Conservation (phyloP, 2,797 vertebrate genomes). For the Chaetophractus vellerosus region DNA sequence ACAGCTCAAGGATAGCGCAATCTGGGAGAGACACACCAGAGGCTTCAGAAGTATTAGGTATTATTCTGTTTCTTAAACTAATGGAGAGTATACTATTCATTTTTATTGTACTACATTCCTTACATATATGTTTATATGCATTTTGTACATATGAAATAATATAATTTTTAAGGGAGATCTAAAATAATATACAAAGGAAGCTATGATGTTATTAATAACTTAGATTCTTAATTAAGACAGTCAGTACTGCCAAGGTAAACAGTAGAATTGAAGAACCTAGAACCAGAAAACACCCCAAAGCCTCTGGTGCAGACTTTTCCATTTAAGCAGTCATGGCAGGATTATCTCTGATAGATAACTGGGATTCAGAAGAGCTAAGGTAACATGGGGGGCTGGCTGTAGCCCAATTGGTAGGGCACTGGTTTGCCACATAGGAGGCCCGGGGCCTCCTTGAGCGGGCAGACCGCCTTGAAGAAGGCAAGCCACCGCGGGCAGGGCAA, state of each 20-base stretch:
- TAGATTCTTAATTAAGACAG: constrained; percentile 11
- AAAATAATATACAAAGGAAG: constrained; percentile 65
- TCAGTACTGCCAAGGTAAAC: not conserved
- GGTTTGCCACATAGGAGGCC: too few relatives aligned
- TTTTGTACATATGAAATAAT: not conserved
- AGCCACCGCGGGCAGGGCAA: too few relatives aligned
- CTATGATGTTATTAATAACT: constrained; percentile 11
- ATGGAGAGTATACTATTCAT: not conserved
- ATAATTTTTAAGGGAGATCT: not conserved
- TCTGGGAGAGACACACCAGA: not conserved
- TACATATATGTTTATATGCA: not conserved
- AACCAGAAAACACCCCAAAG: constrained; percentile 47
- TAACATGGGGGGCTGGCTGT: too few relatives aligned
- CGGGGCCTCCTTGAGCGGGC: too few relatives aligned
- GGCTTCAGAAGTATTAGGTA: not conserved
- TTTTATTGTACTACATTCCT: constrained; percentile 29
- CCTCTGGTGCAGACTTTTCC: not conserved
- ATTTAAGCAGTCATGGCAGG: not conserved
- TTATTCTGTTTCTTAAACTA: not conserved
- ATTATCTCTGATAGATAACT: not conserved
- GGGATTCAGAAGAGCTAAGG: not conserved
- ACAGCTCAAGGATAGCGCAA: not conserved
- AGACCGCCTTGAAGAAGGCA: too few relatives aligned
- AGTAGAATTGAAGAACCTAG: constrained; percentile 14
- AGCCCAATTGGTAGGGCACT: too few relatives aligned